Evolutionary conservation across 2,797 vertebrate species (phyloP).

Genomic region (Enteromius thamalakanensis): DNA sequence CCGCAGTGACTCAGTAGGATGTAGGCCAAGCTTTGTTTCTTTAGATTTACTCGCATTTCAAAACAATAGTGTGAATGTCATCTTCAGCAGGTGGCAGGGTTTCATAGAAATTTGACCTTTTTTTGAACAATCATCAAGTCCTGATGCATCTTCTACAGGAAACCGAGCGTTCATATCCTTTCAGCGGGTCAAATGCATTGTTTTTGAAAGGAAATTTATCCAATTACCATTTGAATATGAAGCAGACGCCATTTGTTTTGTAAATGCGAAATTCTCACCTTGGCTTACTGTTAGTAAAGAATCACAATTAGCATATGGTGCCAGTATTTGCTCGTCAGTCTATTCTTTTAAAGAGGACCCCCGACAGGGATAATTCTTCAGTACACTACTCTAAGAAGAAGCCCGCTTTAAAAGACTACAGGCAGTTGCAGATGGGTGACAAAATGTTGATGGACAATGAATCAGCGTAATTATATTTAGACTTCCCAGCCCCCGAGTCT

Average conservation of each 20-base stretch:
- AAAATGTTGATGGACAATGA: conserved; percentile 69
- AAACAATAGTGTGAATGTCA: conserved; percentile 24
- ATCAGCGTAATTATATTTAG: conserved; percentile 72
- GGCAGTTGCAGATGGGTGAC: conserved; percentile 61
- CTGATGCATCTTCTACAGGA: conserved; percentile 14
- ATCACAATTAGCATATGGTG: conserved; percentile 49
- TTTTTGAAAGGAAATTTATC: conserved; percentile 34
- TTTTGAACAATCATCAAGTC: conserved; percentile 16
- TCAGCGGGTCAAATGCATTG: neutral
- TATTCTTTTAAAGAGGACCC: conserved; percentile 10
- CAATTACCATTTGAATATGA: conserved; percentile 50
- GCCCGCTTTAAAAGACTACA: conserved; percentile 2
- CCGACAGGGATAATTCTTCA: conserved; percentile 2
- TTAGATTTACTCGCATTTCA: conserved; percentile 10
- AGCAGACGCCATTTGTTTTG: conserved; percentile 44
- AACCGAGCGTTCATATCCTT: conserved; percentile 24
- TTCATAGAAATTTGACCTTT: conserved; percentile 35
- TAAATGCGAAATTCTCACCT: conserved; percentile 44
- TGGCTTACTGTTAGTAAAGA: conserved; percentile 23
- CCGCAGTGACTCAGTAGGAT: neutral
- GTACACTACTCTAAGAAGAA: conserved; percentile 14
- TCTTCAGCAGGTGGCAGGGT: conserved; percentile 2
- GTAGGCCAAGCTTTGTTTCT: conserved; percentile 26
- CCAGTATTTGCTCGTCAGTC: conserved; percentile 24
- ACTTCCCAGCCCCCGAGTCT: conserved; percentile 33